phyloP scores from a whole-genome alignment of 2,113 vertebrate species.

The Etia nguti region DNA sequence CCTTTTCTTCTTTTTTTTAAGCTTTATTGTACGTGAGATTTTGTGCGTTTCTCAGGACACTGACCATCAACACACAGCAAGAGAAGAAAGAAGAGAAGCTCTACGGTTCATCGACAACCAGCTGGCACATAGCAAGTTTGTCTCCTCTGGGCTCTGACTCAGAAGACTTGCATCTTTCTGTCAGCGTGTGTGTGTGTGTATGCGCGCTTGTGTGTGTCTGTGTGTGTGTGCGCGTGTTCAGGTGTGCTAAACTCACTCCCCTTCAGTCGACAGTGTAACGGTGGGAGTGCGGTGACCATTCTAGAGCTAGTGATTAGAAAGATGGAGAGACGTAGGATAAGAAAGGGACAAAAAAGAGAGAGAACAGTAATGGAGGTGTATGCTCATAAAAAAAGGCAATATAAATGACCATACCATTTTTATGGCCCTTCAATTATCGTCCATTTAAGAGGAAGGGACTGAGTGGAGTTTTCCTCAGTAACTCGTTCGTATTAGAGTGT shows the following conservation, averaged over 20 bases:
- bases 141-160: conserved; percentile 12
- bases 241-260: conserved; percentile 25
- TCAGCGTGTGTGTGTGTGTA: not conserved
- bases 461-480: conserved; percentile 46
- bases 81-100: not conserved
- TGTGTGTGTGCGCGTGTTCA: accelerated
- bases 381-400: conserved; percentile 63
- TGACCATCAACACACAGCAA: not conserved
- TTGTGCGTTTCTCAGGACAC: conserved; percentile 48
- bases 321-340: not conserved
- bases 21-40: conserved; percentile 10
- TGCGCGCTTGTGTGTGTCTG: not conserved
- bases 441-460: conserved; percentile 54
- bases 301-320: conserved; percentile 34
- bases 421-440: conserved; percentile 63
- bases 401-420: conserved; percentile 61
- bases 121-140: not conserved
- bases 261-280: conserved; percentile 1
- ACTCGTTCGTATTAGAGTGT: conserved; percentile 22
- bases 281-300: conserved; percentile 36
- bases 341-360: not conserved
- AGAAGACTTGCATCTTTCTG: not conserved
- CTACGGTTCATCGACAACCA: conserved; percentile 3
- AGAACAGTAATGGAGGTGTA: conserved; percentile 42
- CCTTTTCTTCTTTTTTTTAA: not conserved